Percentiles rank a stretch among this genome's conserved stretches.
Evolutionary conservation across 2,888 invertebrate genomes (phyloP).

Genomic region (Dinocampus coccinellae): DNA sequence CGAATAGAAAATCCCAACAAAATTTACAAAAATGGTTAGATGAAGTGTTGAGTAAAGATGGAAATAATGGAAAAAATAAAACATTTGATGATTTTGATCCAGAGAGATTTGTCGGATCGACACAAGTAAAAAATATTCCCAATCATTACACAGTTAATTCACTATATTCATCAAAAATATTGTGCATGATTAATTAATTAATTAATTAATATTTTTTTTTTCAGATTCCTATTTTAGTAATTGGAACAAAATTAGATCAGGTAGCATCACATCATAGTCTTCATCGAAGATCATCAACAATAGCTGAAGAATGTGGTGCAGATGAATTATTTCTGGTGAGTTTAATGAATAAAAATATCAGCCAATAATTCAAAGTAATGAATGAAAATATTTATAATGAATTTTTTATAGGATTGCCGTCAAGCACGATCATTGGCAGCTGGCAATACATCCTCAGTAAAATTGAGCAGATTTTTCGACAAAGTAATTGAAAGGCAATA

Average conservation of each 20-base stretch:
- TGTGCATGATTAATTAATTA: slow-evolving; percentile 31
- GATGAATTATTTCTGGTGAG: slow-evolving; percentile 90
- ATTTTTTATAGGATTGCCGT: slow-evolving; percentile 72
- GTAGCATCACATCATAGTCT: slow-evolving; percentile 79
- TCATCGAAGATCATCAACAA: slow-evolving; percentile 75
- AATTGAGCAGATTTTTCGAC: slow-evolving; percentile 94
- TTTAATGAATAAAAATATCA: too few species aligned
- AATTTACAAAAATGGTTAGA: slow-evolving; percentile 94
- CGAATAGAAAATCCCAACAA: slow-evolving; percentile 94
- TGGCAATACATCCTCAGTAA: slow-evolving; percentile 94
- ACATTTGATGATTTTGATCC: slow-evolving; percentile 83
- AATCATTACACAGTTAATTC: slow-evolving; percentile 19
- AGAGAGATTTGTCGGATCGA: slow-evolving; percentile 87
- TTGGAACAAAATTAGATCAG: slow-evolving; percentile 93
- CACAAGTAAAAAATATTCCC: slow-evolving; percentile 72
- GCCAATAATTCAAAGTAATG: slow-evolving; percentile 10
- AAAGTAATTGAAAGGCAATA: slow-evolving; percentile 79
- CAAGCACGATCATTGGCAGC: slow-evolving; percentile 87
- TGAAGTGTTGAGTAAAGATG: slow-evolving; percentile 88
- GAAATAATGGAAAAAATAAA: slow-evolving; percentile 64
- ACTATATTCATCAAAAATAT: slow-evolving; percentile 4
- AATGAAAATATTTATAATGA: slow-evolving; percentile 33
- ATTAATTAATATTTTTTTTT: too few species aligned
- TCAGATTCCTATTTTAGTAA: slow-evolving; percentile 92
- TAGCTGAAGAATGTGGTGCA: slow-evolving; percentile 92